Base-by-base conservation (phyloP, 2,888 invertebrate genomes). In the Colletes collaris region DNA sequence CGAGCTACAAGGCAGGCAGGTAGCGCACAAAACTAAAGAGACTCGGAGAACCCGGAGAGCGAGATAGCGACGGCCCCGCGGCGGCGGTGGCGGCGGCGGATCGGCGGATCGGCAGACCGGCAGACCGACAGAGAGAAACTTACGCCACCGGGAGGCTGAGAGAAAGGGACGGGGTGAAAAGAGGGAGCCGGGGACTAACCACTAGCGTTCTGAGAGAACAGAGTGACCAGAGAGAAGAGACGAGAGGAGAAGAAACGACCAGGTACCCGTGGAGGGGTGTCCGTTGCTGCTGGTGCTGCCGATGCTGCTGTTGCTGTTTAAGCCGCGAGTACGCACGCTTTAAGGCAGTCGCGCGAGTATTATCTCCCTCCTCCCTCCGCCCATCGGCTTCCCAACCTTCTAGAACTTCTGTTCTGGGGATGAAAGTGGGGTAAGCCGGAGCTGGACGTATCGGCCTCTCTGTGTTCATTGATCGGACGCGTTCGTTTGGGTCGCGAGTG, bases 11-110 rank as follows among this genome's bases (percentile, higher is more conserved):
- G 89, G 90, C 82, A 89, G 89, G 88, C 90, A 90, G 91, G 91
- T 91, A 91, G 91, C 89, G 88, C 86, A 89, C 89, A 87, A 87
- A 89, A 89, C 87, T 87, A 85, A 88, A 88, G 90, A 88, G 89
- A 89, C 90, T 87, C 87, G 86, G 73, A 83, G 83, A 86, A 85
- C 82, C 73, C 55, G 69, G 81, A 62, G 68, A 82, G 79, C 62
- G 79, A 81, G 81, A 82, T 27, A 58, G 76, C 66, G 81, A 81
- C 67, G 73, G 63, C 10, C 40, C 16, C 10, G 50, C 8, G 82
- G 65, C 4, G 40, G 40, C 4, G 40, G 40, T 0, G 40, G 68
- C 82, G 63, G 73, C 65, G 69, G 75, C 27, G 27, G 27, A 27
- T 27, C 40, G 40, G 40, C 16, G 69, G 76, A 40, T 0, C 16